Base-by-base conservation (phyloP, 1,140 invertebrate species). In the Andricus grossulariae region DNA sequence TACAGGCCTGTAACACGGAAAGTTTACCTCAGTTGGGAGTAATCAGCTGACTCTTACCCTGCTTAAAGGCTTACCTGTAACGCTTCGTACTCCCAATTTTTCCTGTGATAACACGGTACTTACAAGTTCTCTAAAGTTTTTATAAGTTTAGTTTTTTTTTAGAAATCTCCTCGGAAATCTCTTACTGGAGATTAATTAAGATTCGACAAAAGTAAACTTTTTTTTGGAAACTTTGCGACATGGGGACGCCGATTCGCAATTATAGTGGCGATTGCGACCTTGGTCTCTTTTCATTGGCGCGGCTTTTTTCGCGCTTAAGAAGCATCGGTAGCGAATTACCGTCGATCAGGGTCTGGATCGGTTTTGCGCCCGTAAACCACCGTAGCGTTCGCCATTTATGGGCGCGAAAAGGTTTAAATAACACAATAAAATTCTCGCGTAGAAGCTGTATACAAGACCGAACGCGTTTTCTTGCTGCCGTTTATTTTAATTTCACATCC, bases 401-500 rank as follows among this genome's bases (percentile, higher is more conserved):
- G 82, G 75, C 84, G 80, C 82, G 82, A 84, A 85, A 85, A 86
- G 80, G 82, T 77, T 88, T 86, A 88, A 89, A 89, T 85, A 81
- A 82, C 73, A 81, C 86, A 87, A 88, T 89, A 89, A 89, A 89
- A 86, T 88, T 85, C 77, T 50, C 75, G 80, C 82, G 78, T 77
- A 80, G 80, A 73, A 45, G 73, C 79, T 79, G 74, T 78, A 80
- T 83, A 83, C 79, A 74, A 81, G 75, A 57, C 77, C 71, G 75
- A 21, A 77, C 55, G 82, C 82, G 82, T 84, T 87, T 88, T 89
- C 89, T 89, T 87, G 86, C 86, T 82, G 84, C 86, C 87, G 86
- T 90, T 90, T 90, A 90, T 90, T 90, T 90, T 90, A 90, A 90
- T 89, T 89, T 90, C 85, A 83, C 81, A 84, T 85, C 82, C 77